A percentile compares a stretch with the other conserved stretches of the same genome.
phyloP scores from a whole-genome alignment of 1,140 invertebrate species.

The Bursaphelenchus mucronatus region DNA sequence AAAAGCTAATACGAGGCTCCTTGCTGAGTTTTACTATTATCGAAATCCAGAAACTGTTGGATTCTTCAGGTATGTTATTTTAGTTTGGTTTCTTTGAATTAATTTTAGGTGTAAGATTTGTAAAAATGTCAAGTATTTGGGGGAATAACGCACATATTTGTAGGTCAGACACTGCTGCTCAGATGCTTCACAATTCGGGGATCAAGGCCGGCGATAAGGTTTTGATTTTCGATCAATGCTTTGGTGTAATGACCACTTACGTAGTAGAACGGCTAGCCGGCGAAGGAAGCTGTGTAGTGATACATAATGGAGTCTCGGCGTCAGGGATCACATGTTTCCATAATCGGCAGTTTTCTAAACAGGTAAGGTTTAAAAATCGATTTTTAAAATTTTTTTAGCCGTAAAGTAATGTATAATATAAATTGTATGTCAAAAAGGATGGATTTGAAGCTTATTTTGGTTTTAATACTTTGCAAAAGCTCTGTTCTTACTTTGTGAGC shows the following conservation, averaged over 20 bases:
- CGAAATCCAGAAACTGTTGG: slow-evolving; percentile 17
- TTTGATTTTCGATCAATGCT: slow-evolving; percentile 14
- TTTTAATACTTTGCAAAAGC: background rate
- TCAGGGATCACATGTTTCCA: background rate
- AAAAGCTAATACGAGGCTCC: background rate
- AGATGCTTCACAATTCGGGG: background rate
- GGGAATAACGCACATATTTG: no score
- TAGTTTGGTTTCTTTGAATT: background rate
- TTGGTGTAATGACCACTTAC: slow-evolving; percentile 7
- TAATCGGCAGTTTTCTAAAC: slow-evolving; percentile 14
- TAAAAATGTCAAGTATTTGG: background rate
- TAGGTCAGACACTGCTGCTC: background rate
- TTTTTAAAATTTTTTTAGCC: slow-evolving; percentile 5
- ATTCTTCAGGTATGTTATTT: slow-evolving; percentile 17
- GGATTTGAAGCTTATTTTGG: background rate
- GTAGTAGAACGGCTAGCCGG: slow-evolving; percentile 8
- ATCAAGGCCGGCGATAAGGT: background rate
- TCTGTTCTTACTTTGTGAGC: background rate
- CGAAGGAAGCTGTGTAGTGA: slow-evolving; percentile 2
- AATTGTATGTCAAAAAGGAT: no score
- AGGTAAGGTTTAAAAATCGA: slow-evolving; percentile 1
- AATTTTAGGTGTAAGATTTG: background rate
- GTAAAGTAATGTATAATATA: no score
- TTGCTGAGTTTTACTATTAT: slow-evolving; percentile 3
- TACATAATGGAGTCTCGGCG: background rate